A percentile compares a stretch with the other conserved stretches of the same genome.
Evolutionary conservation across 2,888 invertebrate species (phyloP).

Genomic region (Drepanosiphum platanoidis): DNA sequence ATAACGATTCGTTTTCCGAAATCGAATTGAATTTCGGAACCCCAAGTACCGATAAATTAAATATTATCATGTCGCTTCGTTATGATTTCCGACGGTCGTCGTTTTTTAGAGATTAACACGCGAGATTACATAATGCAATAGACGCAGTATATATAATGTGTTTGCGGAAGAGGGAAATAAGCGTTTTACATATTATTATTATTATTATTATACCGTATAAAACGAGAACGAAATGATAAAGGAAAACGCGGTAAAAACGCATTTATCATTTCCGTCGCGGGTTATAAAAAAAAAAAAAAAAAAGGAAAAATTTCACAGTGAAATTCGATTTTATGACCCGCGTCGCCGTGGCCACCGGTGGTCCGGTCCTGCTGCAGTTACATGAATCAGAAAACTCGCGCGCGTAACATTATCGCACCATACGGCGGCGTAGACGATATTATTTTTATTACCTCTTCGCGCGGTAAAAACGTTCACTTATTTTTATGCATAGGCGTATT

Average conservation of each 20-base stretch:
- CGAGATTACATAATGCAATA: not conserved
- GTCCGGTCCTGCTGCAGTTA: no score
- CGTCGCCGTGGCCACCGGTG: constrained; percentile 25
- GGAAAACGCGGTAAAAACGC: constrained; percentile 6
- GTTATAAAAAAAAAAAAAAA: constrained; percentile 1
- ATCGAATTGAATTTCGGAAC: not conserved
- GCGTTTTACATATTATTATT: not conserved
- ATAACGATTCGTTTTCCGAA: no score
- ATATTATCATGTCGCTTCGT: no score
- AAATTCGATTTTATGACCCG: constrained; percentile 46
- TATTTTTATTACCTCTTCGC: constrained; percentile 9
- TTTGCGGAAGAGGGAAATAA: constrained; percentile 2
- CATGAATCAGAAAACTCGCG: constrained; percentile 51
- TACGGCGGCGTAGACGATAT: not conserved
- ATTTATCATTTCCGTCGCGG: not conserved
- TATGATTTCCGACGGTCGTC: no score
- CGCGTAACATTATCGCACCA: not conserved
- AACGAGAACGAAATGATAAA: not conserved
- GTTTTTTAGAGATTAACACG: no score
- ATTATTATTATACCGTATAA: not conserved
- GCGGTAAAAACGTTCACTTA: constrained; percentile 36
- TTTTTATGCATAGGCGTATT: constrained; percentile 37
- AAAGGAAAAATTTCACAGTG: constrained; percentile 48
- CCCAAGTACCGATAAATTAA: not conserved
- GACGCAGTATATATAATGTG: not conserved